phyloP scores from a whole-genome alignment of 2,113 vertebrate genomes.

The Coregonus clupeaformis region DNA sequence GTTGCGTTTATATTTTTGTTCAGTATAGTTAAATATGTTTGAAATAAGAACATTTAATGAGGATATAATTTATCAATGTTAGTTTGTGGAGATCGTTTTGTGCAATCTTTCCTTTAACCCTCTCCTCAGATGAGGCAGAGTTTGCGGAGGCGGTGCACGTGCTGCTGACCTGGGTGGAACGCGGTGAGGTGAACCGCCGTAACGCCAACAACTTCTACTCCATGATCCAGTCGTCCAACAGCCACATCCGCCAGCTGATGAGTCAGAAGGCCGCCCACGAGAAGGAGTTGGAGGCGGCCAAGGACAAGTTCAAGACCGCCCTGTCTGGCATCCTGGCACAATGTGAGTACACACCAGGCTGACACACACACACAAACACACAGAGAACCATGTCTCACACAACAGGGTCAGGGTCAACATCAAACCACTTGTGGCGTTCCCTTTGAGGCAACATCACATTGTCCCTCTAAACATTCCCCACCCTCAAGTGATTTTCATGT shows the following conservation, averaged over 20 bases:
- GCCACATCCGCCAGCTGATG: conserved; percentile 88
- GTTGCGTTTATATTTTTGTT: too few relatives aligned
- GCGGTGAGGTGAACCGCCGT: conserved; percentile 92
- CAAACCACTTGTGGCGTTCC: not conserved
- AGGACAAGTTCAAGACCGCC: conserved; percentile 93
- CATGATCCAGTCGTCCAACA: conserved; percentile 97
- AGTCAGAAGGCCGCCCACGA: conserved; percentile 88
- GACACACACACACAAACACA: not conserved
- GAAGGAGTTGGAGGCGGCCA: conserved; percentile 96
- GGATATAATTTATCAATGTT: too few relatives aligned
- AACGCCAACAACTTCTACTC: conserved; percentile 98
- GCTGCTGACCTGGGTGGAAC: conserved; percentile 91
- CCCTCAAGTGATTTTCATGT: too few relatives aligned
- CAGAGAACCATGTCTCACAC: not conserved
- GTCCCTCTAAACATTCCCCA: not conserved
- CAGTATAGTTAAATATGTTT: too few relatives aligned
- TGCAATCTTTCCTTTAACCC: not conserved
- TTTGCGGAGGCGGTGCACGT: conserved; percentile 90
- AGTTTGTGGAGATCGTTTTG: too few relatives aligned
- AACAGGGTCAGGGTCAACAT: not conserved
- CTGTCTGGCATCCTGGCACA: conserved; percentile 90
- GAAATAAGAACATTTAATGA: too few relatives aligned
- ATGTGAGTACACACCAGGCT: conserved; percentile 73
- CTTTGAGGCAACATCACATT: not conserved
- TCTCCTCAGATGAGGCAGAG: conserved; percentile 83